These are phyloP conservation scores for Semnornis frantzii DNA, from an alignment of 2,113 vertebrate genomes.

Conservation along the genomic window DNA sequence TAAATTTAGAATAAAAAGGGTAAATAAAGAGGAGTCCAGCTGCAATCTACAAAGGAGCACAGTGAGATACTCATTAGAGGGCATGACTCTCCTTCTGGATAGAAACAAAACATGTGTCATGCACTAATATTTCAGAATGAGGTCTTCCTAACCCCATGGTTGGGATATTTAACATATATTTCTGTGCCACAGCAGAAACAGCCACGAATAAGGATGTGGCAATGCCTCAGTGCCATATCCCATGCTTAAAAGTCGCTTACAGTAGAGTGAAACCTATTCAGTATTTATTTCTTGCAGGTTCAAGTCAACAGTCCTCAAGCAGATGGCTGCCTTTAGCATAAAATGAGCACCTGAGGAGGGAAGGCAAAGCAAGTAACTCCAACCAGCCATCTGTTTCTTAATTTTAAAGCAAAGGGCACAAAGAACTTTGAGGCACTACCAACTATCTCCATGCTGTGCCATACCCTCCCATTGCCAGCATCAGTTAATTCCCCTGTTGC, in stretches of 20 bases:
- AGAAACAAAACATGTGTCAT: background rate
- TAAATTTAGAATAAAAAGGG: conserved; percentile 14
- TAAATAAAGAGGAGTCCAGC: conserved; percentile 32
- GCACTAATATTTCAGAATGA: background rate
- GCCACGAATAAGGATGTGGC: background rate
- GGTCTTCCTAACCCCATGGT: background rate
- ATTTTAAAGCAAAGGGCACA: conserved; percentile 67
- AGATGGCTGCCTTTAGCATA: conserved; percentile 73
- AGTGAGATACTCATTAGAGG: conserved; percentile 16
- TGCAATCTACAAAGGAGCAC: conserved; percentile 10
- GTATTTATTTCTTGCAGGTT: conserved; percentile 67
- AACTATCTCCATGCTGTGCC: conserved; percentile 6
- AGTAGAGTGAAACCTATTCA: conserved; percentile 17
- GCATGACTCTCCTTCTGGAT: background rate
- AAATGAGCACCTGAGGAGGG: conserved; percentile 67
- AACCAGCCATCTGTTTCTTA: conserved; percentile 69
- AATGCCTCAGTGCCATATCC: background rate
- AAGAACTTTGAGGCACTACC: conserved; percentile 33
- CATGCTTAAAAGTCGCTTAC: conserved; percentile 58
- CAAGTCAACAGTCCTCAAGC: conserved; percentile 53
- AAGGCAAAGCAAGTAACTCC: conserved; percentile 34
- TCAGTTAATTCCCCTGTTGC: background rate
- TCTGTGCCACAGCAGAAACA: background rate
- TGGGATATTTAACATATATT: conserved; percentile 30
- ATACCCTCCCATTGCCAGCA: background rate